Conservation (phyloP, 2,797 vertebrate species). For the Epinephelus malabaricus region DNA sequence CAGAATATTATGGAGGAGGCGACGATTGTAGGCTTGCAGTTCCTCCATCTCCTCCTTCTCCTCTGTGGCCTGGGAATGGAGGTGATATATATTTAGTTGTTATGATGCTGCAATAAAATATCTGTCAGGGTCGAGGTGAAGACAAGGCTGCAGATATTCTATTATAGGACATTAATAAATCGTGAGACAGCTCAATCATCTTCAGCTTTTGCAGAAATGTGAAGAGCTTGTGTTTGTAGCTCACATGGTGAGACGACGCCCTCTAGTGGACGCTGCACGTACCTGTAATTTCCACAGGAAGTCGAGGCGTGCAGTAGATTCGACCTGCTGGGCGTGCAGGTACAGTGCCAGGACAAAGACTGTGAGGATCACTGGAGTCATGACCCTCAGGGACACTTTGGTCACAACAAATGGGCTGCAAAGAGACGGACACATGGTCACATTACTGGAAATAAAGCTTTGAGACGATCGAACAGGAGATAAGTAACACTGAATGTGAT, state of each 20-base stretch:
- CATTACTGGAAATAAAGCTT: background rate
- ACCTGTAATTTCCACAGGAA: constrained; percentile 99
- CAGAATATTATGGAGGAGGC: constrained; percentile 96
- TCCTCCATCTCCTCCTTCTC: constrained; percentile 99
- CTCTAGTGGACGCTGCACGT: constrained; percentile 56
- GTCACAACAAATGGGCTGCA: constrained; percentile 86
- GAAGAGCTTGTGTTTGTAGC: background rate
- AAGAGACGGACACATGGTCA: constrained; percentile 12
- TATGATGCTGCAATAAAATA: background rate
- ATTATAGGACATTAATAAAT: background rate
- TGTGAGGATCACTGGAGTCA: constrained; percentile 94
- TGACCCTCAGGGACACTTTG: constrained; percentile 94
- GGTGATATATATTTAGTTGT: background rate
- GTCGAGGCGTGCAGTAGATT: constrained; percentile 96
- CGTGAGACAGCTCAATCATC: background rate
- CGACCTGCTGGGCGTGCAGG: constrained; percentile 96
- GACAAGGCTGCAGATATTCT: background rate
- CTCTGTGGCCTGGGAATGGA: constrained; percentile 89
- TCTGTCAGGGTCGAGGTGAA: background rate
- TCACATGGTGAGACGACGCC: background rate
- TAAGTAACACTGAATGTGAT: constrained; percentile 1
- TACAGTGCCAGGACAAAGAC: constrained; percentile 95
- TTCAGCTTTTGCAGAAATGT: background rate
- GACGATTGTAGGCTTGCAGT: constrained; percentile 95
- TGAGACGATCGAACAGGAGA: background rate